Percentiles rank a stretch among this genome's conserved stretches.
These are phyloP conservation scores for Plectrocnemia conspersa DNA, from an alignment of 1,140 invertebrate genomes.

Conservation along the genomic window DNA sequence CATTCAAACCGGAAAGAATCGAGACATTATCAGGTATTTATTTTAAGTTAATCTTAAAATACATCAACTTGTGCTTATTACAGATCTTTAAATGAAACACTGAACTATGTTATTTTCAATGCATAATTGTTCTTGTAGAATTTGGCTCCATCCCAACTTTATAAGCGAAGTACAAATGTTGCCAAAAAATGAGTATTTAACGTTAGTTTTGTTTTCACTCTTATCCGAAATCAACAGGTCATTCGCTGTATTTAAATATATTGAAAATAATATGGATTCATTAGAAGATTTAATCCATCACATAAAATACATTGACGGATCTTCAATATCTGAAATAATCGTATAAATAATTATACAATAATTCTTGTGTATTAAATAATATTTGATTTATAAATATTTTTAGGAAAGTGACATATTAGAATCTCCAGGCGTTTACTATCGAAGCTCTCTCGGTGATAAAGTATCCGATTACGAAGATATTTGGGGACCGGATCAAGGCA, in stretches of 20 bases:
- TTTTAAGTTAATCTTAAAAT: too few relatives aligned
- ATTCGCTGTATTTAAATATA: too few relatives aligned
- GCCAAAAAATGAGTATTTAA: too few relatives aligned
- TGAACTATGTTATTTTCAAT: too few relatives aligned
- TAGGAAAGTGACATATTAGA: constrained; percentile 81
- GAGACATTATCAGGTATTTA: constrained; percentile 57
- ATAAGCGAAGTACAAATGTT: too few relatives aligned
- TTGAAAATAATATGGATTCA: constrained; percentile 8
- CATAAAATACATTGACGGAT: constrained; percentile 13
- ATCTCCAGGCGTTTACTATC: constrained; percentile 75
- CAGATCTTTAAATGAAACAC: too few relatives aligned
- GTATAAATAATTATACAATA: constrained; percentile 5
- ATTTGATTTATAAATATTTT: constrained; percentile 44
- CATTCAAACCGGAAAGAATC: constrained; percentile 58
- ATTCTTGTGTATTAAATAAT: neutral
- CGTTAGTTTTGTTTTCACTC: too few relatives aligned
- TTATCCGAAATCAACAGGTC: too few relatives aligned
- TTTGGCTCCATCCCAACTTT: too few relatives aligned
- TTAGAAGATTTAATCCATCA: constrained; percentile 12
- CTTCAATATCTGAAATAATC: constrained; percentile 17
- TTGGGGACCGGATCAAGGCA: constrained; percentile 67
- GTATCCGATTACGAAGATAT: constrained; percentile 94
- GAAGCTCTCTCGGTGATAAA: constrained; percentile 83
- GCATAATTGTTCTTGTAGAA: too few relatives aligned
- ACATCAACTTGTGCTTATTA: too few relatives aligned